Percentiles rank a stretch among this genome's conserved stretches.
phyloP scores from a whole-genome alignment of 1,140 invertebrate species.

The Listronotus bonariensis region DNA sequence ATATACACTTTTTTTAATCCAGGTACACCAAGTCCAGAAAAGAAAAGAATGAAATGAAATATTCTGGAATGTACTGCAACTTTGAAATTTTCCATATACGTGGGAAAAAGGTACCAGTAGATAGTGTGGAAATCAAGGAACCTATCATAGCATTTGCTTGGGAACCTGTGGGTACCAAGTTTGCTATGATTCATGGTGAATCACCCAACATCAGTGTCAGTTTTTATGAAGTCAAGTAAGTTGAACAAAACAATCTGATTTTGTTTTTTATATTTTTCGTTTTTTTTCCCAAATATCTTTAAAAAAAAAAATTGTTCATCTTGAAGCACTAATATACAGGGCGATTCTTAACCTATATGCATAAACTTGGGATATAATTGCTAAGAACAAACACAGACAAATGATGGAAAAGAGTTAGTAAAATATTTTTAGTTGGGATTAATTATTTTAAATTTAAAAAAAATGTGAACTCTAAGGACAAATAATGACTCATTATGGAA shows the following conservation, averaged over 20 bases:
- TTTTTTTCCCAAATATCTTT: too few species aligned
- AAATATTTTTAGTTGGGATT: too few species aligned
- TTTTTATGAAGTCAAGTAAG: conserved; percentile 85
- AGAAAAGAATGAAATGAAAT: conserved; percentile 90
- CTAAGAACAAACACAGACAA: too few species aligned
- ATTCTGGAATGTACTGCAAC: conserved; percentile 97
- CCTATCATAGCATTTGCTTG: conserved; percentile 95
- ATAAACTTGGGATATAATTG: too few species aligned
- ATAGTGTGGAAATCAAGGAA: conserved; percentile 94
- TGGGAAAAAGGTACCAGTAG: conserved; percentile 97
- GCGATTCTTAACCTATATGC: too few species aligned
- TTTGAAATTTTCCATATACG: conserved; percentile 99
- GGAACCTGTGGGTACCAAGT: conserved; percentile 96
- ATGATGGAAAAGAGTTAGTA: too few species aligned
- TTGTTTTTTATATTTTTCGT: too few species aligned
- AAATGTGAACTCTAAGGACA: too few species aligned
- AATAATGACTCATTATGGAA: too few species aligned
- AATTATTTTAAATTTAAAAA: too few species aligned
- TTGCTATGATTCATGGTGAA: conserved; percentile 95
- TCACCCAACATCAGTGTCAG: conserved; percentile 85
- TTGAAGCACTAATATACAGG: too few species aligned
- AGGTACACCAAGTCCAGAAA: conserved; percentile 92
- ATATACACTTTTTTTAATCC: conserved; percentile 1
- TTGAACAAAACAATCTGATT: background rate
- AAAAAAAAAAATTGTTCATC: too few species aligned